Base-by-base conservation (phyloP, 2,888 invertebrate genomes). In the Adineta ricciae region DNA sequence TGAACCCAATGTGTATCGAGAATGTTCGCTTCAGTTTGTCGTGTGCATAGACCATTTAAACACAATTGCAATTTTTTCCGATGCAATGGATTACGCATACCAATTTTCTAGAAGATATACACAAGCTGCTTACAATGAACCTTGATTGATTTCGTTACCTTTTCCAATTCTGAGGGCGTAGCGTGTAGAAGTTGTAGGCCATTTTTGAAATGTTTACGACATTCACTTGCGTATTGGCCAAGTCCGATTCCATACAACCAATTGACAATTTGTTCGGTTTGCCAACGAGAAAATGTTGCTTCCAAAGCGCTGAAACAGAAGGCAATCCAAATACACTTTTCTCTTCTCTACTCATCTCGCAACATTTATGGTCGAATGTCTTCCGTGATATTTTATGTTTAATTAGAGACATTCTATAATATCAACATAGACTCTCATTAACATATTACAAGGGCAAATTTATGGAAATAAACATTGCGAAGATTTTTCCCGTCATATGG, bases 151-250 rank as follows among this genome's bases (percentile, higher is more conserved):
- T 24, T 64, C 46, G 7, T 56, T 87, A 92, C 92, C 90, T 96
- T 96, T 90, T 99, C 98, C 64, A 97, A 93, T 88, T 96, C 94
- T 87, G 93, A 92, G 11, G 93, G 93, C 0, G 94, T 93, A 11
- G 95, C 94, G 87, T 94, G 93, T 83, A 92, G 93, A 56, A 99
- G 91, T 87, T 95, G 94, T 0, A 94, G 92, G 14, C 95, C 94
- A 54, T 93, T 93, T 87, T 93, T 94, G 1, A 96, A 93, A 95
- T 96, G 96, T 85, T 94, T 92, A 88, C 94, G 93, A 27, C 94
- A 94, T 27, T 83, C 83, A 14, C 32, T 27, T 50, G 49, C 36
- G 88, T 93, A 89, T 87, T 89, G 89, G 0, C 73, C 85, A 49
- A 91, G 88, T 21, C 91, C 91, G 73, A 90, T 88, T 82, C 89